These are phyloP conservation scores for Gasterosteus aculeatus DNA, from an alignment of 2,113 vertebrate species.

Conservation along the genomic window DNA sequence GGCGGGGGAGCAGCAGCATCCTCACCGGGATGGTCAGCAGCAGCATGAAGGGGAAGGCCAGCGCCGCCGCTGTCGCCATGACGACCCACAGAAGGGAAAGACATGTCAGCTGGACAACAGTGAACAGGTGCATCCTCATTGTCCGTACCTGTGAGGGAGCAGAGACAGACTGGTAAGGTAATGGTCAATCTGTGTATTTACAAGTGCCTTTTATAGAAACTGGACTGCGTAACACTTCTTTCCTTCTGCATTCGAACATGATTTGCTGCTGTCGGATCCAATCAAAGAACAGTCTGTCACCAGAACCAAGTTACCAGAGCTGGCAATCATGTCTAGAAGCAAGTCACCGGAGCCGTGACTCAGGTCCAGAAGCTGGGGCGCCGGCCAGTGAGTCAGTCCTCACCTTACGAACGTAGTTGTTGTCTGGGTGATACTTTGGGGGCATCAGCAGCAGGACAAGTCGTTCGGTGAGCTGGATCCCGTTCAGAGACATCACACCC, in stretches of 20 bases:
- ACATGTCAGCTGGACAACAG: constrained; percentile 87
- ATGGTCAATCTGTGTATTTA: background rate
- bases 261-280: no score
- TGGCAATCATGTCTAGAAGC: no score
- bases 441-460: constrained; percentile 92
- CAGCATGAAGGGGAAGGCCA: constrained; percentile 95
- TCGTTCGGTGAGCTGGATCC: constrained; percentile 93
- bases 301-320: no score
- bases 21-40: constrained; percentile 93
- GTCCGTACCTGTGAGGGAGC: constrained; percentile 85
- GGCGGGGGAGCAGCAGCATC: constrained; percentile 87
- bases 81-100: constrained; percentile 91
- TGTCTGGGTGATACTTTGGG: constrained; percentile 91
- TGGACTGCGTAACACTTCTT: no score
- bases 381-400: no score
- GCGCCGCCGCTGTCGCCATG: constrained; percentile 91
- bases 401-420: constrained; percentile 90
- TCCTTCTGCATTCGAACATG: no score
- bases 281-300: no score
- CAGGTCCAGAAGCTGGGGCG: no score
- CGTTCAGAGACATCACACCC: constrained; percentile 92
- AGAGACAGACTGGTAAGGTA: background rate
- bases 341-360: no score
- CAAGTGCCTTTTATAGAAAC: background rate
- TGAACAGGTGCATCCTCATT: constrained; percentile 93